Base-by-base conservation (phyloP, 2,113 vertebrate genomes). In the Mustelus asterias region DNA sequence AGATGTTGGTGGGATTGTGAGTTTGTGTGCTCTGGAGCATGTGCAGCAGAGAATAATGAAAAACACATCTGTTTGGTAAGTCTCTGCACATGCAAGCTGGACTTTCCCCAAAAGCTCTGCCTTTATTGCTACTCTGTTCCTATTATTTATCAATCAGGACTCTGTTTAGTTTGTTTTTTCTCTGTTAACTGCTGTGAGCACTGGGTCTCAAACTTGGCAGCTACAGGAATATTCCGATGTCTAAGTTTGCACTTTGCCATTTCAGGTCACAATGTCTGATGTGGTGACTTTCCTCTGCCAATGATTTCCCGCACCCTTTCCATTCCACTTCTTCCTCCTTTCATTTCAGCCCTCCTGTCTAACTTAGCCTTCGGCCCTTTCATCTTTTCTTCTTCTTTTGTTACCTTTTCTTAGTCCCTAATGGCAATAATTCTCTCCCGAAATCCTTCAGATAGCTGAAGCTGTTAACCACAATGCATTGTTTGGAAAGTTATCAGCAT, bases 401-500 rank as follows among this genome's bases (percentile, higher is more conserved):
- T 54, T 90, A 60, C 11, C n/a, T 83, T 90, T 90, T 90, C 54
- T 18, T 60, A 60, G 54, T 60, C 13, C 88, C 11, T 33, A 60
- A 88, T 54, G 8, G 85, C 85, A 88, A 20, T 88, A 54, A 60
- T 90, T 90, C 26, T 90, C 88, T 33, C 54, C 26, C 54, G 60
- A 58, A 1, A 29, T 60, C 29, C 54, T 4, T 58, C 16, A 13
- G 26, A 33, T 16, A 90, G 88, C 26, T 90, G 54, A 90, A 90
- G 86, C 88, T 90, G 88, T 60, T 90, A 89, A 89, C 44, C 88
- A 90, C 54, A 90, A 90, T 63, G 29, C 88, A 90, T 90, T 90
- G 54, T 60, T 33, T 33, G 54, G 88, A 88, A 83, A 60, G 54
- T 58, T 90, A 89, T 58, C 44, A 60, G 54, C 26, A 33, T 90